phyloP scores from a whole-genome alignment of 2,797 vertebrate species.

The Micromesistius poutassou region DNA sequence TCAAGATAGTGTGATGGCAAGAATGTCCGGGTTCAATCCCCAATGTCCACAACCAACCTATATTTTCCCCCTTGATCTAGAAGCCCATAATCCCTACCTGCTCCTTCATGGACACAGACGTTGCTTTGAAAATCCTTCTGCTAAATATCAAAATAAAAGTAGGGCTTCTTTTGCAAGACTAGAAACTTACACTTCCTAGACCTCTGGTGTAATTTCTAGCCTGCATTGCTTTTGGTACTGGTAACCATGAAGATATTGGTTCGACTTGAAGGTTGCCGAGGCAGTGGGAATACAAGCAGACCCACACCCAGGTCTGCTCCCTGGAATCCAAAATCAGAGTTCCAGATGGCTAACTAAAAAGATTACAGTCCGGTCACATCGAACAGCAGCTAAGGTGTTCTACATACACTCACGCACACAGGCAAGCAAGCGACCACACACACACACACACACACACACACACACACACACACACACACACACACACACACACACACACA shows the following conservation, averaged over 20 bases:
- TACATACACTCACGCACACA: background rate
- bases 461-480: background rate
- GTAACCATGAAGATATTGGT: background rate
- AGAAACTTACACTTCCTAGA: background rate
- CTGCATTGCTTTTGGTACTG: background rate
- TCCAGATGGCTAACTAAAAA: background rate
- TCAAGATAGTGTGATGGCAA: background rate
- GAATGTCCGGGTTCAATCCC: background rate
- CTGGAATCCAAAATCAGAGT: background rate
- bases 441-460: background rate
- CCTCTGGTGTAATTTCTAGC: background rate
- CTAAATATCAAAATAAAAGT: background rate
- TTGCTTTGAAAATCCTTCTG: background rate
- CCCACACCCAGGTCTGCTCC: background rate
- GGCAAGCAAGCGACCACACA: background rate
- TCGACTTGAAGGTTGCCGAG: conserved; percentile 1
- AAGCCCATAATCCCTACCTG: background rate
- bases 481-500: background rate
- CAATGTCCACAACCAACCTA: background rate
- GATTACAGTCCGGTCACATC: background rate
- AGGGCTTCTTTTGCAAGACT: background rate
- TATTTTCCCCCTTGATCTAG: background rate
- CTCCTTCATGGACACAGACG: background rate
- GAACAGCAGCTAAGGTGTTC: background rate
- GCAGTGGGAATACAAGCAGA: background rate